These are phyloP conservation scores for Callipepla squamata DNA, from an alignment of 2,113 vertebrate species.

Conservation along the genomic window DNA sequence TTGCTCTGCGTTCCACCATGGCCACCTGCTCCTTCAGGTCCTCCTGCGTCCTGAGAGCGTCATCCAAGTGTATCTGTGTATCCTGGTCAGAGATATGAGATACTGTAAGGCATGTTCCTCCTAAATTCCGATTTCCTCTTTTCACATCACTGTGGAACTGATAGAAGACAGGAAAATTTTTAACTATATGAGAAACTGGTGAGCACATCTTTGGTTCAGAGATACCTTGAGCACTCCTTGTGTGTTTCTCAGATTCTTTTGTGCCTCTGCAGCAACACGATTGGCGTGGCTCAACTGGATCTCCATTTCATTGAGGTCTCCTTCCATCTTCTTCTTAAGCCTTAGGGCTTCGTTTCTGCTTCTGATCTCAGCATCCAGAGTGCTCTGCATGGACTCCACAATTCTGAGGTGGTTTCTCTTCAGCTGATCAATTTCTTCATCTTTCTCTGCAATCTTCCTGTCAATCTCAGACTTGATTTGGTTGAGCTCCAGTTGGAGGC, in stretches of 20 bases:
- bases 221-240: conserved; percentile 73
- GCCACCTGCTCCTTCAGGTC: conserved; percentile 88
- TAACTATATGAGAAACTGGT: too few species aligned
- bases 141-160: too few species aligned
- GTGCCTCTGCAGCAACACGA: conserved; percentile 35
- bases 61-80: conserved; percentile 82
- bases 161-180: too few species aligned
- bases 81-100: conserved; percentile 63
- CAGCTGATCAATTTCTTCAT: neutral
- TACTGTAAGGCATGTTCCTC: too few species aligned
- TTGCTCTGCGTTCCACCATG: conserved; percentile 84
- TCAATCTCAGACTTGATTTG: neutral
- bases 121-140: too few species aligned
- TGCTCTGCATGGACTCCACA: conserved; percentile 81
- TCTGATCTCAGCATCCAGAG: conserved; percentile 77
- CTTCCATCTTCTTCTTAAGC: conserved; percentile 95
- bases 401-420: conserved; percentile 66
- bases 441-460: neutral
- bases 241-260: conserved; percentile 79
- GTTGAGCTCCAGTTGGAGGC: conserved; percentile 73
- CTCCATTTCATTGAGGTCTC: conserved; percentile 93
- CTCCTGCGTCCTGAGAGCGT: conserved; percentile 78
- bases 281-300: conserved; percentile 91
- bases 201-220: too few species aligned
- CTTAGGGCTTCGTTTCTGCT: conserved; percentile 83